Base-by-base conservation (phyloP, 2,888 invertebrate genomes). In the Noctua janthe region DNA sequence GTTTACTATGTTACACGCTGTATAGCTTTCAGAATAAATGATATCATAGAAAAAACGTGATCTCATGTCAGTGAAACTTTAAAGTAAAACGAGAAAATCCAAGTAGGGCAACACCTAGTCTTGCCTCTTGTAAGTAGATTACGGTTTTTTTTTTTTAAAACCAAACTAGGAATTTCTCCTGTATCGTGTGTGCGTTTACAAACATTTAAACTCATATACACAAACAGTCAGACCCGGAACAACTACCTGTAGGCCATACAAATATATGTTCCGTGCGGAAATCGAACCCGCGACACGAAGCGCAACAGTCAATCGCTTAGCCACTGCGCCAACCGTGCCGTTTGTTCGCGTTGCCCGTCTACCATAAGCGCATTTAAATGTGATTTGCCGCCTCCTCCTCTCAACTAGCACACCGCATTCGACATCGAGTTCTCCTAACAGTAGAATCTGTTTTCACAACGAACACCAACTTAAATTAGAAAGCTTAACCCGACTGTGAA, bases 381-480 rank as follows among this genome's bases (percentile, higher is more conserved):
- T 69, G n/a, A 43, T 51, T 10, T 77, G 69, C 15, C 88, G 88
- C 91, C 74, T 62, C 8, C 69, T 67, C 90, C 75, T 78, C 20
- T 93, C 8, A 6, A 74, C 88, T 93, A 89, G 75, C 10, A 69
- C 69, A 39, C 62, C 84, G 71, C 81, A 78, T 88, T 91, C 90
- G 87, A 90, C 90, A 92, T 90, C 86, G 86, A 91, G 90, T 89
- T 87, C 91, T 88, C 90, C 89, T 90, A 91, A 91, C 92, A 92
- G 92, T 87, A 92, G 94, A 95, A 94, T 96, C 94, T 95, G 95
- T 95, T 95, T 95, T 95, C 94, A 91, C 93, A 94, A 94, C 93
- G 94, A 94, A 93, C 93, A 93, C 95, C 91, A 96, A 96, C 94
- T 96, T 96, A 95, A 96, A 96, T 96, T 95, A 95, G 95, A 94